Conservation (phyloP, 2,113 vertebrate genomes). For the Tupaia tana region DNA sequence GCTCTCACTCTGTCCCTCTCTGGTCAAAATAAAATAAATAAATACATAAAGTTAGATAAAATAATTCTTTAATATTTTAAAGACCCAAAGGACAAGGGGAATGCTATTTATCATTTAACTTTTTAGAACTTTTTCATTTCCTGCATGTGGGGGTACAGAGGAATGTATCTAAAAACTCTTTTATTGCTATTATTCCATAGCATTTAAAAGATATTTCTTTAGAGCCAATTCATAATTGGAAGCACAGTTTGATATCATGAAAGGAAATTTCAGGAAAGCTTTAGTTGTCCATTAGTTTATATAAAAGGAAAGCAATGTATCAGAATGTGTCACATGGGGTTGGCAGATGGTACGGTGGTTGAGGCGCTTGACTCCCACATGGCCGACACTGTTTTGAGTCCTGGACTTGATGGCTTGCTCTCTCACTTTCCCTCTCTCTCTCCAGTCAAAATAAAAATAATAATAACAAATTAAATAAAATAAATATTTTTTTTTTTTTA, state of each 20-base stretch:
- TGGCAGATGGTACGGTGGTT: too few relatives aligned
- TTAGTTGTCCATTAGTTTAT: neutral
- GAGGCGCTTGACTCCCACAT: too few relatives aligned
- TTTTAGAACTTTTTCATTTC: conserved; percentile 54
- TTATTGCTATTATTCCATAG: conserved; percentile 11
- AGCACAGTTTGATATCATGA: conserved; percentile 5
- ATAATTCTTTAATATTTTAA: too few relatives aligned
- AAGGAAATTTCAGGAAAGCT: conserved; percentile 41
- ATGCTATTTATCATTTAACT: neutral
- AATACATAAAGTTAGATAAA: too few relatives aligned
- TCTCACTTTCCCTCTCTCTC: too few relatives aligned
- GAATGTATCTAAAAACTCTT: neutral
- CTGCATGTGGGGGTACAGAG: neutral
- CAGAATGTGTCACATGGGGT: neutral
- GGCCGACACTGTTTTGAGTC: too few relatives aligned
- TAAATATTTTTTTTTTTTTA: too few relatives aligned
- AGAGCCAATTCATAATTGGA: neutral
- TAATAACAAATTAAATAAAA: too few relatives aligned
- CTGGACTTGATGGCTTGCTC: too few relatives aligned
- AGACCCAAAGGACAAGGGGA: neutral
- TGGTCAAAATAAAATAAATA: too few relatives aligned
- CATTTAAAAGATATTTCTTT: conserved; percentile 38
- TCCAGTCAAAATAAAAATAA: too few relatives aligned
- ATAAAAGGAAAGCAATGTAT: neutral
- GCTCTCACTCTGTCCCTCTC: too few relatives aligned